These are phyloP conservation scores for Euwallacea similis DNA, from an alignment of 1,140 invertebrate species.

Conservation along the genomic window DNA sequence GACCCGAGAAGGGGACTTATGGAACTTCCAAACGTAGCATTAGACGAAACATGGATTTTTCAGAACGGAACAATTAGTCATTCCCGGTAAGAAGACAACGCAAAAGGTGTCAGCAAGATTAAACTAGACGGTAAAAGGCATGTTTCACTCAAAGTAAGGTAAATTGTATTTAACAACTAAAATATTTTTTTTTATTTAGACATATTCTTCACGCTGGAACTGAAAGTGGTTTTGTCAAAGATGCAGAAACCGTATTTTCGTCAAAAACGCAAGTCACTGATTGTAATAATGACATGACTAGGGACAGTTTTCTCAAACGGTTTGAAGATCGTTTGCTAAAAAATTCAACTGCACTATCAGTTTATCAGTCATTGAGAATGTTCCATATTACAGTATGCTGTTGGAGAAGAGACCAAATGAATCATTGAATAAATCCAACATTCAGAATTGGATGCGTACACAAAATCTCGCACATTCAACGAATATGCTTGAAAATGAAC, in stretches of 20 bases:
- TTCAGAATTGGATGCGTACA: slow-evolving; percentile 7
- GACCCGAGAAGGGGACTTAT: too few relatives aligned
- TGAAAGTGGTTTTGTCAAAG: neutral
- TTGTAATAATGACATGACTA: slow-evolving; percentile 8
- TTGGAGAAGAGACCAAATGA: slow-evolving; percentile 4
- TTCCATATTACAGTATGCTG: slow-evolving; percentile 14
- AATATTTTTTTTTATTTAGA: too few relatives aligned
- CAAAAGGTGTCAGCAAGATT: too few relatives aligned
- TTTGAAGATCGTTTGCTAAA: slow-evolving; percentile 13
- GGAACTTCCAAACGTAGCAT: too few relatives aligned
- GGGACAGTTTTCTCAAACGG: slow-evolving; percentile 1
- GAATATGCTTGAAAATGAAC: neutral
- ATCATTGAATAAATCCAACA: neutral
- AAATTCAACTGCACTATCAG: slow-evolving; percentile 6
- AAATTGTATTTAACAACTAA: too few relatives aligned
- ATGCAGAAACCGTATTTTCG: slow-evolving; percentile 9
- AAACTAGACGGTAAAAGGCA: too few relatives aligned
- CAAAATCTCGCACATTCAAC: neutral
- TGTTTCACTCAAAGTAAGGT: too few relatives aligned
- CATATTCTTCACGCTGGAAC: slow-evolving; percentile 12
- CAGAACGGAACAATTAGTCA: too few relatives aligned
- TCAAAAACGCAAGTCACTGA: slow-evolving; percentile 14
- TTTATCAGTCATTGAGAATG: slow-evolving; percentile 5
- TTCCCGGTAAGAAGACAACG: too few relatives aligned
- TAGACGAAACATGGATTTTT: too few relatives aligned